Base-by-base conservation (phyloP, 2,797 vertebrate genomes). In the Danio jaintianensis region DNA sequence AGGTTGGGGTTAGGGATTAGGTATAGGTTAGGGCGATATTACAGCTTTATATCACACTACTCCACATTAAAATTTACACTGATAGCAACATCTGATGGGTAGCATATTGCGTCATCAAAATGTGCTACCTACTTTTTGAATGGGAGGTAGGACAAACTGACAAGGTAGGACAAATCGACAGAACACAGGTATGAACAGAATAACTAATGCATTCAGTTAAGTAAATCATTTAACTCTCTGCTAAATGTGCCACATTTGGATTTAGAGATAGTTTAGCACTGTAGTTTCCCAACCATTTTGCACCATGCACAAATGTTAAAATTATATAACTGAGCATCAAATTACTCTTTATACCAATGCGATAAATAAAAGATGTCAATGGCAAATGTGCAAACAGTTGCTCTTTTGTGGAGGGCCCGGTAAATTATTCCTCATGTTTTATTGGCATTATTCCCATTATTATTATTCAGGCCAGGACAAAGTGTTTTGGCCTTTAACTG, bases 381-480 rank as follows among this genome's bases (percentile, higher is more conserved):
- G 90, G 91, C 93, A 94, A 94, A 95, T 95, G 93, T 94, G 93
- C 92, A 93, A 94, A 95, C 93, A 94, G 92, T 94, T 92, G 93
- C 92, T 95, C 93, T 94, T 95, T 94, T 95, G 94, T 94, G 91
- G 92, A 92, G 92, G 89, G 92, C 92, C 91, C 92, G 91, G 93
- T 92, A 93, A 95, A 95, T 83, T 94, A 95, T 95, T 94, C 93
- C 94, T 93, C 93, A 93, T 94, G 90, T 92, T 93, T 94, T 95
- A 94, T 95, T 95, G 94, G 94, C 92, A 93, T 91, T 92, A 72
- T 77, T 80, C 48, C 67, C 48, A 92, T 94, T 93, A 96, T 95
- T 95, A 93, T 94, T 95, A 95, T 95, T 94, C 94, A 94, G 94
- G 93, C 91, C 93, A 94, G 93, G 91, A 91, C 93, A 93, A 93